These are phyloP conservation scores for Gymnobelideus leadbeateri DNA, from an alignment of 2,113 vertebrate species.

Conservation along the genomic window DNA sequence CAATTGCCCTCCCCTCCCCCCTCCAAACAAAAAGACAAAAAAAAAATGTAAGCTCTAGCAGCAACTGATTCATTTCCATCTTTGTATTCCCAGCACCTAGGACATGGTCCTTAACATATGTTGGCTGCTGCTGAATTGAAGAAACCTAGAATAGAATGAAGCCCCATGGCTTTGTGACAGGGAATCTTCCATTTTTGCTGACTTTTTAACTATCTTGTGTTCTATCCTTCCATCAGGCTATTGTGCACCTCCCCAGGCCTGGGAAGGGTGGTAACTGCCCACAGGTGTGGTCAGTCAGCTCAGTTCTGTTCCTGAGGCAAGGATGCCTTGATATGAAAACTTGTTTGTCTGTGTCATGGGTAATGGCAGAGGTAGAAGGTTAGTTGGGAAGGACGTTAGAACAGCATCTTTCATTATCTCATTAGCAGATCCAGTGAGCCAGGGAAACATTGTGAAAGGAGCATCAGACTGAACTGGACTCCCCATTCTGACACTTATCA, in stretches of 20 bases:
- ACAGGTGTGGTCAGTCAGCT: not conserved
- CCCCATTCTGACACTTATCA: too few relatives aligned
- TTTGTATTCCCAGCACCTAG: not conserved
- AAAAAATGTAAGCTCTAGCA: not conserved
- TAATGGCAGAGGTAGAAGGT: too few relatives aligned
- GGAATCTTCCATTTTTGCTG: too few relatives aligned
- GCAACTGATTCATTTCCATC: not conserved
- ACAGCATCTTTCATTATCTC: too few relatives aligned
- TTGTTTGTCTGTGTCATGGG: not conserved
- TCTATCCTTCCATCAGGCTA: not conserved
- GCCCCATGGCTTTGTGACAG: not conserved
- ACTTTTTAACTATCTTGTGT: not conserved
- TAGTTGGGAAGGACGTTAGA: too few relatives aligned
- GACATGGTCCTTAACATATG: not conserved
- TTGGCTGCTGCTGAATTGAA: not conserved
- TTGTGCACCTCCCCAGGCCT: not conserved
- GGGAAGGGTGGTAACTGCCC: not conserved
- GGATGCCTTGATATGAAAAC: not conserved
- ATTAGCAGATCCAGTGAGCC: too few relatives aligned
- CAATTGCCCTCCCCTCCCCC: too few relatives aligned
- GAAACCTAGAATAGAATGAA: not conserved
- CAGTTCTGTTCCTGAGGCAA: not conserved
- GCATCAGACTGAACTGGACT: too few relatives aligned
- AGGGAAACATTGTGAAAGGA: too few relatives aligned
- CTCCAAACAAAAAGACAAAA: too few relatives aligned